These are phyloP conservation scores for Drosophila mayri DNA, from an alignment of 1,140 invertebrate genomes.

Conservation along the genomic window DNA sequence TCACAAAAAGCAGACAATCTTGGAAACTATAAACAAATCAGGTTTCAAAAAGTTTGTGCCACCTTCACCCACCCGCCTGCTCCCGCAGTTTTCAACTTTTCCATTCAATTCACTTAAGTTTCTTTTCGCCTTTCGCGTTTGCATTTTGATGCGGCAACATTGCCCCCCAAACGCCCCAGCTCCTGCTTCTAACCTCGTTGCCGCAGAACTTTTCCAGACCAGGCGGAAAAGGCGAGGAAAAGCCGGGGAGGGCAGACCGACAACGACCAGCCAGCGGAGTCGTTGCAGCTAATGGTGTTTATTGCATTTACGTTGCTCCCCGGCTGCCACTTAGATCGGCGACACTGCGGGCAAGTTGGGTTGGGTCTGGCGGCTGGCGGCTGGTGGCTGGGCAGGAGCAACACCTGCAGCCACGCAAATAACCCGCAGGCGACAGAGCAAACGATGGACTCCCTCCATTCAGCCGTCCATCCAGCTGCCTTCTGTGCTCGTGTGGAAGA, in stretches of 20 bases:
- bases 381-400: constrained; percentile 3
- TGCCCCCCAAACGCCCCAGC: neutral
- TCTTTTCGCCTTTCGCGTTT: constrained; percentile 59
- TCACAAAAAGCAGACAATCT: constrained; percentile 62
- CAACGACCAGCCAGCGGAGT: constrained; percentile 38
- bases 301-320: constrained; percentile 71
- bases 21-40: constrained; percentile 69
- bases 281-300: constrained; percentile 77
- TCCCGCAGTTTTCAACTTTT: constrained; percentile 73
- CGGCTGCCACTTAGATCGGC: constrained; percentile 74
- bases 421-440: constrained; percentile 56
- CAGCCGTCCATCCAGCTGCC: constrained; percentile 43
- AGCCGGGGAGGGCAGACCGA: constrained; percentile 33
- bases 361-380: neutral
- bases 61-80: constrained; percentile 56
- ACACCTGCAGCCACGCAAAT: constrained; percentile 74
- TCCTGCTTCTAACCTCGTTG: constrained; percentile 42
- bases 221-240: constrained; percentile 30
- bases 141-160: constrained; percentile 68
- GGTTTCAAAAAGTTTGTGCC: constrained; percentile 41
- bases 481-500: constrained; percentile 55
- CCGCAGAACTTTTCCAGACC: constrained; percentile 50
- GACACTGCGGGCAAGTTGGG: constrained; percentile 29
- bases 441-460: constrained; percentile 21
- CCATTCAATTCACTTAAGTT: constrained; percentile 81